These are phyloP conservation scores for Periophthalmodon schlosseri DNA, from an alignment of 2,113 vertebrate genomes.

Conservation along the genomic window DNA sequence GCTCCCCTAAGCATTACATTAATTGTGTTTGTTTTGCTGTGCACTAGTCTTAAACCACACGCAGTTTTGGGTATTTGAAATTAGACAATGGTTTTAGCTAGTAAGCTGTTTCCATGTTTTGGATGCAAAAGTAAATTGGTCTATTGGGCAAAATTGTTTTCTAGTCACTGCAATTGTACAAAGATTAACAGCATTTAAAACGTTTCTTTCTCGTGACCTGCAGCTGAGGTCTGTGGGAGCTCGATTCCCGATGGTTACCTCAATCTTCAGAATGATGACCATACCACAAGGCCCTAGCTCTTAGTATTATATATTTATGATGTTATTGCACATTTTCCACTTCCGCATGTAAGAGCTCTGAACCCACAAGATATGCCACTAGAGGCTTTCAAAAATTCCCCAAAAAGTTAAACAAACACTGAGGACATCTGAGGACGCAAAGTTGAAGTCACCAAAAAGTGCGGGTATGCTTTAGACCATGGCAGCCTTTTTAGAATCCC, in stretches of 20 bases:
- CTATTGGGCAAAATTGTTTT: not conserved
- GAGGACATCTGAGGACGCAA: constrained; percentile 2
- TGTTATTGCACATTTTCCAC: constrained; percentile 27
- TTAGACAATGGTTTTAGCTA: constrained; percentile 4
- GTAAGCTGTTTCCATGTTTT: not conserved
- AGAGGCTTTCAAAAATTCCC: not conserved
- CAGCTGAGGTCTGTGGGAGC: not conserved
- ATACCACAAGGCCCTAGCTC: constrained; percentile 2
- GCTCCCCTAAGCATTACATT: constrained; percentile 38
- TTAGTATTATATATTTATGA: constrained; percentile 44
- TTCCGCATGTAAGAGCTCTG: constrained; percentile 17
- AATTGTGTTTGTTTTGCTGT: constrained; percentile 58
- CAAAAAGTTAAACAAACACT: constrained; percentile 5
- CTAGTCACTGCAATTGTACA: not conserved
- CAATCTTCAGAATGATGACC: constrained; percentile 21
- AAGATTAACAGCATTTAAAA: not conserved
- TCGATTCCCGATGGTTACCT: constrained; percentile 4
- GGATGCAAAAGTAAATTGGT: not conserved
- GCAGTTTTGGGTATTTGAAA: constrained; percentile 32
- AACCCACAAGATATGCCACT: not conserved
- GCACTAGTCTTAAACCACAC: constrained; percentile 36
- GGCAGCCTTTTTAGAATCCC: not conserved
- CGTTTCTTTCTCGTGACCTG: not conserved
- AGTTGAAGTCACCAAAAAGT: not conserved
- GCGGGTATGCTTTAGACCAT: not conserved